phyloP scores from a whole-genome alignment of 2,888 invertebrate species.

The Trissolcus japonicus region DNA sequence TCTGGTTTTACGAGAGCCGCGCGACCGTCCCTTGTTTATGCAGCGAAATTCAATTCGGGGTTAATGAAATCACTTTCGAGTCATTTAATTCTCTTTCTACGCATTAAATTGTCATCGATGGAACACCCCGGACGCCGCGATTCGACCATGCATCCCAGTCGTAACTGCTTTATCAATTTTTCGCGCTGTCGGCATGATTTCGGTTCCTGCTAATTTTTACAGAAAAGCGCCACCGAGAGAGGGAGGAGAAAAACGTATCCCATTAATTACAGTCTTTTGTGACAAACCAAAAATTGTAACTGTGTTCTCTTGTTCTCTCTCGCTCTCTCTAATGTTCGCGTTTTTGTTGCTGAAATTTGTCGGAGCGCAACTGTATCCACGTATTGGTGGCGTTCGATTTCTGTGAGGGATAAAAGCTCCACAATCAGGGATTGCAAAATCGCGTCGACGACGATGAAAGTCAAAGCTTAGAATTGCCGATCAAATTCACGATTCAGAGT shows the following conservation, averaged over 20 bases:
- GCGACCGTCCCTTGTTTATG: constrained; percentile 44
- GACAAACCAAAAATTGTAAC: too few relatives aligned
- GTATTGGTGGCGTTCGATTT: background rate
- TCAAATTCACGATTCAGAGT: constrained; percentile 72
- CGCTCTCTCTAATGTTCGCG: too few relatives aligned
- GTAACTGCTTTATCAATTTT: constrained; percentile 3
- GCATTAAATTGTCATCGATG: constrained; percentile 42
- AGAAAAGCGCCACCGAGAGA: background rate
- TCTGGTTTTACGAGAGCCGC: constrained; percentile 32
- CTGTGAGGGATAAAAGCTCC: background rate
- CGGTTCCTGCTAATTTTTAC: background rate
- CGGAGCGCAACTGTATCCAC: too few relatives aligned
- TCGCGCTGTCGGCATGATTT: too few relatives aligned
- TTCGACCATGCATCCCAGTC: background rate
- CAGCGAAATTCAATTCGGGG: constrained; percentile 42
- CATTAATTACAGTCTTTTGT: too few relatives aligned
- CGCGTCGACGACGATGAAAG: constrained; percentile 36
- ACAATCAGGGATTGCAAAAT: constrained; percentile 21
- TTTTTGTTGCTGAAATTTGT: too few relatives aligned
- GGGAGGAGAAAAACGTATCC: too few relatives aligned
- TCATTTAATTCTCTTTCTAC: constrained; percentile 41
- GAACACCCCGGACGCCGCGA: background rate
- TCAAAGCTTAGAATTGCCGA: constrained; percentile 66
- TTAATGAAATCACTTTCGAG: constrained; percentile 45
- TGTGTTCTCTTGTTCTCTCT: too few relatives aligned